A percentile compares a stretch with the other conserved stretches of the same genome.
Evolutionary conservation across 2,113 vertebrate genomes (phyloP).

Genomic region (Casuarius casuarius): DNA sequence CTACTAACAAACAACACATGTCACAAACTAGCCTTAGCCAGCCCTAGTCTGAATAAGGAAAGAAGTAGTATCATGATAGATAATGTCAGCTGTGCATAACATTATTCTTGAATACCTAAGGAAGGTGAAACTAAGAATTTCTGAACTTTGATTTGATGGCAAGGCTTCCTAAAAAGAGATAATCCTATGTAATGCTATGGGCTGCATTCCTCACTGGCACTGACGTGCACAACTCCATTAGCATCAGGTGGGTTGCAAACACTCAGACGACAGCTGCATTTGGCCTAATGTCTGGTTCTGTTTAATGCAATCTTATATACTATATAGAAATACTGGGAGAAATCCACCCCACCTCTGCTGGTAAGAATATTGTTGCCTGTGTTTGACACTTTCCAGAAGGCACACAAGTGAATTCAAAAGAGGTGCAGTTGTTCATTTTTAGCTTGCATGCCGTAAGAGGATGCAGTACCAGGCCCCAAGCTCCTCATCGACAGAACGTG

Average conservation of each 20-base stretch:
- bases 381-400: neutral
- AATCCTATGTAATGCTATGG: neutral
- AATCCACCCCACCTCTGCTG: neutral
- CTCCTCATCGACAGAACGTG: neutral
- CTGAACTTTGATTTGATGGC: neutral
- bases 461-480: neutral
- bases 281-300: neutral
- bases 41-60: neutral
- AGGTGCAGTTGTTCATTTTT: neutral
- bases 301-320: neutral
- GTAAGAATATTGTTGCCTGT: neutral
- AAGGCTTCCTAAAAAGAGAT: neutral
- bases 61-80: neutral
- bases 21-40: neutral
- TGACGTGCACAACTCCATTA: neutral
- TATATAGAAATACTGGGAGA: neutral
- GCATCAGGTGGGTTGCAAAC: neutral
- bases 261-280: neutral
- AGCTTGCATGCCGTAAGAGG: neutral
- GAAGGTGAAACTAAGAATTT: neutral
- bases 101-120: neutral
- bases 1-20: neutral
- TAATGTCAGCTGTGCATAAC: neutral
- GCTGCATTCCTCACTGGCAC: neutral
- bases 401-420: neutral